Percentiles rank a stretch among this genome's conserved stretches.
phyloP scores from a whole-genome alignment of 2,797 vertebrate species.

The Simalia tracyae region DNA sequence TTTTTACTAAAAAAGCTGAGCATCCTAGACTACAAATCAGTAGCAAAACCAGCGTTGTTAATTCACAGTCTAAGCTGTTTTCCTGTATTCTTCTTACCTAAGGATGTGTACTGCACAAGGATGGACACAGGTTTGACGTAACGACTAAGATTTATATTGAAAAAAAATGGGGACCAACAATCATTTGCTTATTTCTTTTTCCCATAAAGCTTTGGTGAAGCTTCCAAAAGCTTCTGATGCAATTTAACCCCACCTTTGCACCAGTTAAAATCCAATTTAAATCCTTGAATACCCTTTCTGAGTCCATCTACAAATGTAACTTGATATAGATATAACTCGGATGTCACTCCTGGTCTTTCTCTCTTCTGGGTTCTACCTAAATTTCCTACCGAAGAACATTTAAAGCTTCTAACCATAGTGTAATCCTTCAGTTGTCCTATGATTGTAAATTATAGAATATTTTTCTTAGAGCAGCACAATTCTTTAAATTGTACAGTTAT shows the following conservation, averaged over 20 bases:
- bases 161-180: background rate
- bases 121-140: background rate
- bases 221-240: no score
- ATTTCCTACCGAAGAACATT: background rate
- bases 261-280: background rate
- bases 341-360: background rate
- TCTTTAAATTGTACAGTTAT: background rate
- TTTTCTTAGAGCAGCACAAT: background rate
- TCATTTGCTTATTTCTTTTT: background rate
- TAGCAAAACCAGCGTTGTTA: background rate
- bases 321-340: background rate
- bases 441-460: background rate
- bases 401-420: background rate
- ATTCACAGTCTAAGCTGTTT: background rate
- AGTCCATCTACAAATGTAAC: background rate
- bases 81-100: background rate
- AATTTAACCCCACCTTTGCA: background rate
- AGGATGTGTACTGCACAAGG: background rate
- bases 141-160: background rate
- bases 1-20: conserved; percentile 28
- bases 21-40: background rate
- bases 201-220: background rate
- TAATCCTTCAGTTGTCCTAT: background rate
- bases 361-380: background rate
- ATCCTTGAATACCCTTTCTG: background rate